Evolutionary conservation across 92 coral and sea anemone genomes (phyloP).

Genomic region (Epizoanthus ramosus): DNA sequence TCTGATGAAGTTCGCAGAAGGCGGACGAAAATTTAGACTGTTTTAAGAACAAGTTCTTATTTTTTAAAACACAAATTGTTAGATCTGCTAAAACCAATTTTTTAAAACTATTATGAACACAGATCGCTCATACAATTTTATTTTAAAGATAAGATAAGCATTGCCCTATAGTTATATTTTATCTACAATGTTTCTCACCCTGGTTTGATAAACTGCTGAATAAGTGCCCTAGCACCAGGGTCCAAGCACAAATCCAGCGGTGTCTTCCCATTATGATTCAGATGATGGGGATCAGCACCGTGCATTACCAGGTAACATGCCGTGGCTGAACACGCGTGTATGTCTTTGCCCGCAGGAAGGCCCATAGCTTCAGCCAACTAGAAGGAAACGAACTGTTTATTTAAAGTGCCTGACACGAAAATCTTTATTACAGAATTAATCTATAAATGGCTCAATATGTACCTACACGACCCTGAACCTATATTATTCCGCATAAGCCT

Average conservation of each 20-base stretch:
- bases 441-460: background rate
- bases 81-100: too few relatives aligned
- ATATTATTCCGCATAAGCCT: too few relatives aligned
- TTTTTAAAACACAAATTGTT: too few relatives aligned
- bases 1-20: too few relatives aligned
- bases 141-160: too few relatives aligned
- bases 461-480: too few relatives aligned
- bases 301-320: constrained; percentile 67
- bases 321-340: constrained; percentile 57
- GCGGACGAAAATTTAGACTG: too few relatives aligned
- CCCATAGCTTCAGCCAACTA: constrained; percentile 19
- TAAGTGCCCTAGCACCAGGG: constrained; percentile 23
- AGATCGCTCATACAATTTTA: too few relatives aligned
- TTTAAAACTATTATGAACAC: too few relatives aligned
- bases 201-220: constrained; percentile 38
- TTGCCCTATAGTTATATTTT: background rate
- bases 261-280: constrained; percentile 74
- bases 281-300: constrained; percentile 70
- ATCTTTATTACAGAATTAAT: too few relatives aligned
- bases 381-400: background rate
- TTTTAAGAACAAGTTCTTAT: too few relatives aligned
- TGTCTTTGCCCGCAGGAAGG: background rate
- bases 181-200: constrained; percentile 10
- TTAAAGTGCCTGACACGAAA: too few relatives aligned
- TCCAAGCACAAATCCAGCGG: constrained; percentile 73